Evolutionary conservation across 2,888 invertebrate genomes (phyloP).

Genomic region (Drosophila gaucha): DNA sequence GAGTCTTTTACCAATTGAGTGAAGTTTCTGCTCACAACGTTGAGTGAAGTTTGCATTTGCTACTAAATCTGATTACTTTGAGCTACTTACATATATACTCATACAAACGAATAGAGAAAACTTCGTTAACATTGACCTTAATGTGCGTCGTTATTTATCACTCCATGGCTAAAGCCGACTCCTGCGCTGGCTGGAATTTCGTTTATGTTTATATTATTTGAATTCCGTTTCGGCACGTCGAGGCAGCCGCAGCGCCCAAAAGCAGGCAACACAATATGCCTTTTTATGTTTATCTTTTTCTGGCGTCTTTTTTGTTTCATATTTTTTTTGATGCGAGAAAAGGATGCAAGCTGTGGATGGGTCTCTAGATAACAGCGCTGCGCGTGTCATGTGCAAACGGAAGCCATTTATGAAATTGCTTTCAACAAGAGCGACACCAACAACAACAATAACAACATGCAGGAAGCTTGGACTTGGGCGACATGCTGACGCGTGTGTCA

Average conservation of each 20-base stretch:
- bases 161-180: constrained; percentile 25
- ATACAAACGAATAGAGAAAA: neutral
- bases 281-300: constrained; percentile 10
- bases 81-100: neutral
- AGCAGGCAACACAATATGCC: constrained; percentile 41
- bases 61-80: neutral
- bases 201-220: constrained; percentile 63
- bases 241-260: constrained; percentile 29
- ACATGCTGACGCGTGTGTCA: constrained; percentile 52
- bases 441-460: constrained; percentile 33
- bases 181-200: constrained; percentile 19
- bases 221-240: constrained; percentile 48
- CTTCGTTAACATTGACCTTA: constrained; percentile 43
- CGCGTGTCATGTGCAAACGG: constrained; percentile 59
- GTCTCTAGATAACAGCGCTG: constrained; percentile 22
- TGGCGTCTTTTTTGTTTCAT: constrained; percentile 1
- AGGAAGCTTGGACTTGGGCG: constrained; percentile 57
- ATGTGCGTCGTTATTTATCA: constrained; percentile 38
- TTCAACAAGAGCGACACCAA: constrained; percentile 43
- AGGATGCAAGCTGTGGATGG: constrained; percentile 32
- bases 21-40: no score
- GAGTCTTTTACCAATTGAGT: no score
- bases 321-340: constrained; percentile 26
- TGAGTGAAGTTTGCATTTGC: neutral
- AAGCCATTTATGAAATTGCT: constrained; percentile 77